phyloP scores from a whole-genome alignment of 1,140 invertebrate genomes.

The Fopius arisanus region DNA sequence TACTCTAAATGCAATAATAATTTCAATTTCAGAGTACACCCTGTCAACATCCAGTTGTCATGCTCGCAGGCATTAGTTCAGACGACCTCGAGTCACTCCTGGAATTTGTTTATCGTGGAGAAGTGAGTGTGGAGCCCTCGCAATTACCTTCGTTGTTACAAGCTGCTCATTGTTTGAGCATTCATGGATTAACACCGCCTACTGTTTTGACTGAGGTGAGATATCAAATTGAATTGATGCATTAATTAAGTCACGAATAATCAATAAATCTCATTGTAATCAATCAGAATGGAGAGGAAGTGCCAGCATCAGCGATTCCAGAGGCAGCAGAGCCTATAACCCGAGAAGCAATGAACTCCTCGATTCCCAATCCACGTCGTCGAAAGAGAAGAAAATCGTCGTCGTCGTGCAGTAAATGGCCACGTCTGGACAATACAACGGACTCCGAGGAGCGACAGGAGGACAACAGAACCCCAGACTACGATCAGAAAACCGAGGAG shows the following conservation, averaged over 20 bases:
- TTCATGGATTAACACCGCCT: constrained; percentile 69
- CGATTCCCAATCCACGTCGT: constrained; percentile 49
- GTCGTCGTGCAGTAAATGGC: constrained; percentile 56
- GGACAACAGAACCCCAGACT: constrained; percentile 47
- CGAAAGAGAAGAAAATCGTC: constrained; percentile 60
- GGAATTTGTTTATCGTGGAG: constrained; percentile 72
- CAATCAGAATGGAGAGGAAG: constrained; percentile 60
- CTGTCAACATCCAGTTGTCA: constrained; percentile 73
- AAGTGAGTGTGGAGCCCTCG: constrained; percentile 71
- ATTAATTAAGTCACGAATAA: no score
- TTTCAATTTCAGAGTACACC: constrained; percentile 66
- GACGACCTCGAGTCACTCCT: constrained; percentile 70
- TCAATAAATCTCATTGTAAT: no score
- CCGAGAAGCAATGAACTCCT: constrained; percentile 48
- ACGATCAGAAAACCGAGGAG: constrained; percentile 51
- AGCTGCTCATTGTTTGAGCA: constrained; percentile 71
- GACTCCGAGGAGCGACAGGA: constrained; percentile 46
- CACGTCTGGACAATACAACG: constrained; percentile 37
- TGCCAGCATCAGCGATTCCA: constrained; percentile 55
- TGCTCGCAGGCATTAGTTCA: constrained; percentile 71
- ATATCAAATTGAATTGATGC: not conserved
- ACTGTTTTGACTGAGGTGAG: constrained; percentile 64
- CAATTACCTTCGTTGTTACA: constrained; percentile 70
- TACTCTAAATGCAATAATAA: no score
- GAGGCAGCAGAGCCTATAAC: constrained; percentile 46